phyloP scores from a whole-genome alignment of 2,797 vertebrate species.

The Chlorospingus semifuscus region DNA sequence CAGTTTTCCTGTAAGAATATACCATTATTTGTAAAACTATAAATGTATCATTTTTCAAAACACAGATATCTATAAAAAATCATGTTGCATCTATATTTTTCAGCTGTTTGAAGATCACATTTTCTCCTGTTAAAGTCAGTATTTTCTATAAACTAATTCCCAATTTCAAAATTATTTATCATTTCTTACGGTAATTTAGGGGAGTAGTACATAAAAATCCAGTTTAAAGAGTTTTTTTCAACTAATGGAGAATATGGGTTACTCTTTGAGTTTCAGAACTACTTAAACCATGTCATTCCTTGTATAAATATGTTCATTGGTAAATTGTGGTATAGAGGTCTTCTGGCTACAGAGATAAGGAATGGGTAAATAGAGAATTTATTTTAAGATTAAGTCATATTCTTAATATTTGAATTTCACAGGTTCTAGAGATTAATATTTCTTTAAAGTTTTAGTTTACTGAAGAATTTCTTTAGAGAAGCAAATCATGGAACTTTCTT shows the following conservation, averaged over 20 bases:
- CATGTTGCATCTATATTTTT: neutral
- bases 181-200: neutral
- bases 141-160: neutral
- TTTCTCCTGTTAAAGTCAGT: neutral
- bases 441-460: neutral
- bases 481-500: neutral
- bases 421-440: neutral
- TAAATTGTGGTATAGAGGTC: neutral
- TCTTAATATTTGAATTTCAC: slow-evolving; percentile 8
- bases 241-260: neutral
- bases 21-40: neutral
- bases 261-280: neutral
- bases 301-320: neutral
- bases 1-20: neutral
- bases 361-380: neutral
- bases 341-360: slow-evolving; percentile 40
- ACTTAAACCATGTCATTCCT: neutral
- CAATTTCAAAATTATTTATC: neutral
- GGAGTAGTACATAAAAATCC: neutral
- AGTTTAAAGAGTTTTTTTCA: neutral
- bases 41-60: neutral
- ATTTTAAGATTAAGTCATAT: neutral
- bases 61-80: neutral
- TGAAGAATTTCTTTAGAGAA: neutral
- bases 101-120: neutral